Base-by-base conservation (phyloP, 2,113 vertebrate genomes). In the Odocoileus hemionus region DNA sequence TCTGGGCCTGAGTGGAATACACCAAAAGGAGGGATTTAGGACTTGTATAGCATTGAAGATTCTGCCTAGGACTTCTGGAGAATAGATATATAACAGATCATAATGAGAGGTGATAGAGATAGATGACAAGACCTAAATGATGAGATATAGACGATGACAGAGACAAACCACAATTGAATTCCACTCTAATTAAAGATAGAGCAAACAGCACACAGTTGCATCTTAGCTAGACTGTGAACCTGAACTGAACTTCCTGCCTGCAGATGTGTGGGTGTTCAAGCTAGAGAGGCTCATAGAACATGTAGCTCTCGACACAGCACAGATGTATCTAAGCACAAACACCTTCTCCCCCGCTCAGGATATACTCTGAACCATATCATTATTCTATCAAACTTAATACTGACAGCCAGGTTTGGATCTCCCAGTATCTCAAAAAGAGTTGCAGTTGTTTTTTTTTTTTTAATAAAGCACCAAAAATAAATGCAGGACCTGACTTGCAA, bases 181-280 rank as follows among this genome's bases (percentile, higher is more conserved):
- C 10, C 25, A 92, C 83, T 80, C 52, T 54, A 86, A 96, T 88
- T 86, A 95, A 95, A 95, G 70, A 93, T 45, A 92, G 3, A 89
- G 60, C 17, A 90, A 89, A 87, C 25, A 39, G 16, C 79, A 82
- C 85, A 79, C 14, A 8, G 33, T 60, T 82, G 13, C 3, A 70
- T 88, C 36, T 86, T n/a, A 64, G 21, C 23, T 45, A 94, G 8
- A 64, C 10, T 93, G n/a, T 97, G 55, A 96, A 86, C 45, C 52
- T 92, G 61, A 96, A 70, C n/a, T 89, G n/a, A 90, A 91, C 13
- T 64, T 47, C 17, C 21, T 92, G 39, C 39, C 50, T 87, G 47
- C 16, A 76, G 39, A 67, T 43, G 4, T 52, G 7, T 83, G 19
- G 1, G 5, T 84, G 79, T 84, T 36, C 61, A 90, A 21, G 39